Evolutionary conservation across 2,888 invertebrate species (phyloP), one percentile per base, ranked within the genome.

Genomic region (Pseudoips prasinana): DNA sequence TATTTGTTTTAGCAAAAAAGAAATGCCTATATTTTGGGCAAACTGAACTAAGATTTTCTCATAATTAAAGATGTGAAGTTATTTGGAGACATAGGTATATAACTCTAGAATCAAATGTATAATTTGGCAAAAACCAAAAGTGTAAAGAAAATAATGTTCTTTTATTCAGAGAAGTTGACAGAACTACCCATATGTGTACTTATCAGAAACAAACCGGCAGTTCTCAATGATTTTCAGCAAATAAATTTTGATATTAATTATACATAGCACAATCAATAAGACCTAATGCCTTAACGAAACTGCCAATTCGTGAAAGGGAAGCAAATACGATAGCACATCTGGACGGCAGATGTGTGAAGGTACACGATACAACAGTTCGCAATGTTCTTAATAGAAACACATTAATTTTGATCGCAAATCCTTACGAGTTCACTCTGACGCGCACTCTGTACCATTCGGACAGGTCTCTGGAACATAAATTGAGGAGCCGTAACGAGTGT

Each of bases 351-450:
- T 77, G 80, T 74, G 75, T 69, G 76, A 80, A 87, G 84, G 79
- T 81, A 81, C 86, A 87, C 86, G 80, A 62, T 67, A 87, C 87
- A 84, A 87, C 77, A 87, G 73, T 81, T 82, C 56, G 76, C 67
- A 79, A 81, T 82, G 65, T 77, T 71, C 71, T 72, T 78, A 80
- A 78, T 70, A 82, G 76, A 81, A 78, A 85, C 82, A 87, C 82
- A 79, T 82, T 80, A 80, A 78, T 80, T 83, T 75, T 82, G 70
- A 80, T 80, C 83, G 72, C 73, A 83, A 73, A 75, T 86, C 90
- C 94, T 94, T 94, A 95, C 94, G 94, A 92, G 90, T 93, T 94
- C 86, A 94, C 91, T 92, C 94, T 93, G 91, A 94, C 93, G 92
- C 93, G 94, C 91, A 94, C 93, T 92, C 92, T 92, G 93, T 93